A percentile compares a stretch with the other conserved stretches of the same genome.
phyloP scores from a whole-genome alignment of 2,113 vertebrate species.

The Stegostoma tigrinum region DNA sequence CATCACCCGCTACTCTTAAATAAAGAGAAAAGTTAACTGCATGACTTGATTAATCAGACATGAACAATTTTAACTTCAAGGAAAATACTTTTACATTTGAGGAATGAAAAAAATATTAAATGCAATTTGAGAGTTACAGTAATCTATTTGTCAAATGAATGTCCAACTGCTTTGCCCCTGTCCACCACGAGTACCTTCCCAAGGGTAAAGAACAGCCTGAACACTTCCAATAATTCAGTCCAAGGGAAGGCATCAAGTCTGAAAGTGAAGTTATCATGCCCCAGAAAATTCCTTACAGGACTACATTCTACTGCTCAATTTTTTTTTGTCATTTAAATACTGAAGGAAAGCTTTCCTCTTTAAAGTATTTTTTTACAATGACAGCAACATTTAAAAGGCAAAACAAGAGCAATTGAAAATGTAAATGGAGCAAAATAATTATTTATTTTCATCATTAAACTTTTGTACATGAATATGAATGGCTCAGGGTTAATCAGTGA shows the following conservation, averaged over 20 bases:
- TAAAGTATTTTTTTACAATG: not conserved
- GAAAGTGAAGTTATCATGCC: not conserved
- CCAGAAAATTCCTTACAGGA: not conserved
- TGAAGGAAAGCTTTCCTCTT: not conserved
- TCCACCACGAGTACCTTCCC: not conserved
- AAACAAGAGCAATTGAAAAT: not conserved
- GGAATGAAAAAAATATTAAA: too few species aligned
- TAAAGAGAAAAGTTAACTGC: too few species aligned
- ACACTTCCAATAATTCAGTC: not conserved
- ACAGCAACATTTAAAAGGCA: not conserved
- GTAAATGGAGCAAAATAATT: not conserved
- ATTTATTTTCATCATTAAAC: not conserved
- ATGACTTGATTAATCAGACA: too few species aligned
- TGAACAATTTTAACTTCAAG: not conserved
- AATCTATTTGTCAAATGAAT: not conserved
- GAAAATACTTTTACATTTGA: not conserved
- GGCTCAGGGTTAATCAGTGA: not conserved
- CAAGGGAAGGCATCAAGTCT: not conserved
- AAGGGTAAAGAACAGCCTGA: not conserved
- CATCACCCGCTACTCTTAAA: too few species aligned
- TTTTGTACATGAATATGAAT: not conserved
- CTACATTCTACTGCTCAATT: not conserved
- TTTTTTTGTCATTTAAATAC: not conserved
- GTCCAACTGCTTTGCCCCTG: not conserved
- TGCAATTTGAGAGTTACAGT: not conserved